Evolutionary conservation across 2,888 invertebrate genomes (phyloP).

Genomic region (Hemaris fuciformis): DNA sequence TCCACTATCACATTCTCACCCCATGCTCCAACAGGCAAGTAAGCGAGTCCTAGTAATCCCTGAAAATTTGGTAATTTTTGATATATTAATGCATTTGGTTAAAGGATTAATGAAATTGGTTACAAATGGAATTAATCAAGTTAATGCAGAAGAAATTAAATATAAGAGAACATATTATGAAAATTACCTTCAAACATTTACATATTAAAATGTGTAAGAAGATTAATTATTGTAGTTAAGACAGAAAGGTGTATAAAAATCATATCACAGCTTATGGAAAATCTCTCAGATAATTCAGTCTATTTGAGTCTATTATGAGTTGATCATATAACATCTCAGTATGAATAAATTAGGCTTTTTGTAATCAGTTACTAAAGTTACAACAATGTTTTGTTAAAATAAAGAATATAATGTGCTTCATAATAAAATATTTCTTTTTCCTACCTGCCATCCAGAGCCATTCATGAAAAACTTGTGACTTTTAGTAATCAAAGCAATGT

Average conservation of each 20-base stretch:
- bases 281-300: too few species aligned
- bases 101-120: neutral
- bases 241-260: too few species aligned
- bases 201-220: too few species aligned
- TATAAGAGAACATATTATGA: too few species aligned
- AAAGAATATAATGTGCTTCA: neutral
- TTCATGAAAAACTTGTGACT: constrained; percentile 82
- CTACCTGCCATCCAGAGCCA: constrained; percentile 83
- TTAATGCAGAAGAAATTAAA: neutral
- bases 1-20: constrained; percentile 59
- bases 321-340: too few species aligned
- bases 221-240: too few species aligned
- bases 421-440: neutral
- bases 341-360: too few species aligned
- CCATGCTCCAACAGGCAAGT: constrained; percentile 70
- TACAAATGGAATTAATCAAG: neutral
- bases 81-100: neutral
- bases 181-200: too few species aligned
- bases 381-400: too few species aligned
- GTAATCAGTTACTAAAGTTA: too few species aligned
- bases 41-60: constrained; percentile 83
- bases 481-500: constrained; percentile 80
- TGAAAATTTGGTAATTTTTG: constrained; percentile 44
- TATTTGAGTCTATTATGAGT: too few species aligned
- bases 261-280: too few species aligned